phyloP scores from a whole-genome alignment of 2,888 invertebrate genomes.

The Standfussiana lucernea region DNA sequence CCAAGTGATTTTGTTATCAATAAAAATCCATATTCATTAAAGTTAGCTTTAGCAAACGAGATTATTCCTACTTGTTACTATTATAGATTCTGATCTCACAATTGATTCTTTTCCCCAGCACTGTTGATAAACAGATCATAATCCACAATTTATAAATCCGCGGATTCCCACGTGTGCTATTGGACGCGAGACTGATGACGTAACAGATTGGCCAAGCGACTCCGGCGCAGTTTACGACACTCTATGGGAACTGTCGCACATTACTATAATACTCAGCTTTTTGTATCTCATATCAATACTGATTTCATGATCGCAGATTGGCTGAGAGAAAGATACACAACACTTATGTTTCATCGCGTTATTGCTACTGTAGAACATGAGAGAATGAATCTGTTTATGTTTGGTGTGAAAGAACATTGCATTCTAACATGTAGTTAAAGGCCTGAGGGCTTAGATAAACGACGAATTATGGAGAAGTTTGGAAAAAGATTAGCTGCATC shows the following conservation, averaged over 20 bases:
- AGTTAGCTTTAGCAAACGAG: too few relatives aligned
- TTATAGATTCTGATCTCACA: too few relatives aligned
- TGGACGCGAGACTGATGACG: conserved; percentile 53
- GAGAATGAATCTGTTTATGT: neutral
- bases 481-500: neutral
- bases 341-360: conserved; percentile 6
- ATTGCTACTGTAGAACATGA: neutral
- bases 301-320: conserved; percentile 24
- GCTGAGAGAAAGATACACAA: conserved; percentile 8
- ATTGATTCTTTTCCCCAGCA: neutral
- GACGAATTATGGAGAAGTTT: neutral
- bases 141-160: conserved; percentile 8
- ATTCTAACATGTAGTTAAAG: neutral
- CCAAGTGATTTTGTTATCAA: too few relatives aligned
- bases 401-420: neutral
- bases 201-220: conserved; percentile 56
- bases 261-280: conserved; percentile 30
- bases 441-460: neutral
- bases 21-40: too few relatives aligned
- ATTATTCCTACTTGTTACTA: too few relatives aligned
- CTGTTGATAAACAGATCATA: neutral
- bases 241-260: conserved; percentile 59
- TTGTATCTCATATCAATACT: conserved; percentile 27
- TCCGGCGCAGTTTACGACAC: conserved; percentile 56
- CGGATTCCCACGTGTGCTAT: conserved; percentile 51